Conservation (phyloP, 2,113 vertebrate genomes). For the Amia ocellicauda region DNA sequence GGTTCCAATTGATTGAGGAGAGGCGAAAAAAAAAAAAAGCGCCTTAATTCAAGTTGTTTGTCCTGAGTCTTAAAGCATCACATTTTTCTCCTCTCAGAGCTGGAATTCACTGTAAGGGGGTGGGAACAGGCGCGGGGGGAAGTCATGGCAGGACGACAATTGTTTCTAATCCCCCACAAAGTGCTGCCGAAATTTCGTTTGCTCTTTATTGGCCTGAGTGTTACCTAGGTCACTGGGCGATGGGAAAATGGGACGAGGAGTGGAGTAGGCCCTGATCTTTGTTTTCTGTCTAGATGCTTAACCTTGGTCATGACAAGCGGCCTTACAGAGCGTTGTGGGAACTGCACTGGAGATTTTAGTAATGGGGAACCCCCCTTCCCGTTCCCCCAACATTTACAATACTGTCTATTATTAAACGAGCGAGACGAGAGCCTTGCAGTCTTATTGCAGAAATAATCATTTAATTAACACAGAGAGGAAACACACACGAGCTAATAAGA, state of each 20-base stretch:
- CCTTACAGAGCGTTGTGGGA: conserved; percentile 73
- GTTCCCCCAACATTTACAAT: conserved; percentile 72
- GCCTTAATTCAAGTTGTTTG: conserved; percentile 82
- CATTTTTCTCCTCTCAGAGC: conserved; percentile 66
- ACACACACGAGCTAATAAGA: conserved; percentile 8
- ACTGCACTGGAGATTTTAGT: conserved; percentile 67
- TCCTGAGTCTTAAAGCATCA: conserved; percentile 81
- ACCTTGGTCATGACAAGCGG: conserved; percentile 76
- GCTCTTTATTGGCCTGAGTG: conserved; percentile 78
- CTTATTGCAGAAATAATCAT: conserved; percentile 79
- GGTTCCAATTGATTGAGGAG: conserved; percentile 77
- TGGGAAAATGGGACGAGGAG: conserved; percentile 80
- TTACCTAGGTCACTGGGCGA: conserved; percentile 84
- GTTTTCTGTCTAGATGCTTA: conserved; percentile 82
- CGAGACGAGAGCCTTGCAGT: conserved; percentile 74
- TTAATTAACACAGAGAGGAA: conserved; percentile 75
- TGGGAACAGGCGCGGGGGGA: conserved; percentile 73
- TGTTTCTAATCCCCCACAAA: conserved; percentile 85
- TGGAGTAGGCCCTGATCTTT: conserved; percentile 76
- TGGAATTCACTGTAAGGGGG: conserved; percentile 59
- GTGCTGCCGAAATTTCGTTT: conserved; percentile 88
- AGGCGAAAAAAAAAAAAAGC: conserved; percentile 62
- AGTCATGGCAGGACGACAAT: conserved; percentile 76
- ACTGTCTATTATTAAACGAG: conserved; percentile 56
- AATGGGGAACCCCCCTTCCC: conserved; percentile 49